These are phyloP conservation scores for Menidia beryllina DNA, from an alignment of 2,113 vertebrate species.

Conservation along the genomic window DNA sequence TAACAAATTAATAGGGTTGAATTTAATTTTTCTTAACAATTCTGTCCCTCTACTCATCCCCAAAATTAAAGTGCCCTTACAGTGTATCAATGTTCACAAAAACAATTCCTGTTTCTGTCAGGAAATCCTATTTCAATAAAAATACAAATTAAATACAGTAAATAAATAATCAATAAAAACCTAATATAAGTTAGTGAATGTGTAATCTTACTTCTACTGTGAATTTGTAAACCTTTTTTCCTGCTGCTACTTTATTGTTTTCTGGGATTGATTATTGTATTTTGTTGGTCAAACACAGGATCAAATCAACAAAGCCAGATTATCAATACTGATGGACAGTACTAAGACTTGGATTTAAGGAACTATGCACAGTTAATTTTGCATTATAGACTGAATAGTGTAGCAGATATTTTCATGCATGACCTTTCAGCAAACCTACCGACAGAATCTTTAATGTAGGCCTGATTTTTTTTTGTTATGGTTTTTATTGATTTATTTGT, in stretches of 20 bases:
- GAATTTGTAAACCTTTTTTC: no score
- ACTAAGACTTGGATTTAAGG: background rate
- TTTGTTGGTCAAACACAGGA: background rate
- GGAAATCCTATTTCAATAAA: constrained; percentile 8
- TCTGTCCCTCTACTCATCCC: background rate
- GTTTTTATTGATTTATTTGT: no score
- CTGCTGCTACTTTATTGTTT: no score
- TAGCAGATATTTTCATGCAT: background rate
- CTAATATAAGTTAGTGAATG: no score
- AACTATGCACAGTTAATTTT: background rate
- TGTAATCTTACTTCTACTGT: no score
- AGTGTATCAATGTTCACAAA: constrained; percentile 1
- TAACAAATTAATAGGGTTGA: background rate
- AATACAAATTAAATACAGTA: background rate
- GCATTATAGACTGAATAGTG: background rate
- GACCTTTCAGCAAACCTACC: background rate
- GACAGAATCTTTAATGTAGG: background rate
- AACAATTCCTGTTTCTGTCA: background rate
- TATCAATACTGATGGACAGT: background rate
- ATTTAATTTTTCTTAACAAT: background rate
- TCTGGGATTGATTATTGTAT: background rate
- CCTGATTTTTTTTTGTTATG: no score
- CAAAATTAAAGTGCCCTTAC: background rate
- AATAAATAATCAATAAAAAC: no score
- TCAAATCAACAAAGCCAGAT: background rate